Conservation (phyloP, 2,888 invertebrate genomes). For the Ypsolopha sequella region DNA sequence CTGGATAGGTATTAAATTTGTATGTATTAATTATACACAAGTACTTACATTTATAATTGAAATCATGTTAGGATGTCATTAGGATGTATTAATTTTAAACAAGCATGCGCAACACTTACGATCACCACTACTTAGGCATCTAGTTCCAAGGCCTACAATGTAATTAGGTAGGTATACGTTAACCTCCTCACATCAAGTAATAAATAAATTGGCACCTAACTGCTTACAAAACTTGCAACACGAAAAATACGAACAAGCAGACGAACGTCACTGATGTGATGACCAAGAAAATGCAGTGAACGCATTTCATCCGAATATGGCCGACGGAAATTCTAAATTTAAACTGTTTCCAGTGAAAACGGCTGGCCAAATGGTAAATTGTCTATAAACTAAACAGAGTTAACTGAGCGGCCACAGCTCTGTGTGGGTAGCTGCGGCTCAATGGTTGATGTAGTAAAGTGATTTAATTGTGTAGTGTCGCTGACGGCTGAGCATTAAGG, state of each 20-base stretch:
- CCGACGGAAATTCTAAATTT: slow-evolving; percentile 66
- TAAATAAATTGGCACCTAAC: too few relatives aligned
- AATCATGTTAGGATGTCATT: too few relatives aligned
- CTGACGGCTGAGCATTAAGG: slow-evolving; percentile 15
- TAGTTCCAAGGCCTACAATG: too few relatives aligned
- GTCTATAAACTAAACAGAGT: slow-evolving; percentile 33
- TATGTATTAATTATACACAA: too few relatives aligned
- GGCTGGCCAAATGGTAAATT: slow-evolving; percentile 40
- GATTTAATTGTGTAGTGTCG: slow-evolving; percentile 10
- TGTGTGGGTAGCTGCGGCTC: slow-evolving; percentile 38
- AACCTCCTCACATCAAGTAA: too few relatives aligned
- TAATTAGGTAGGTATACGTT: too few relatives aligned
- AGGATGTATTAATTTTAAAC: too few relatives aligned
- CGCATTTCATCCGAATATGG: slow-evolving; percentile 57
- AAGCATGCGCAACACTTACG: too few relatives aligned
- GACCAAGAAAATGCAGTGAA: slow-evolving; percentile 44
- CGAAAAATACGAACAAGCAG: neutral
- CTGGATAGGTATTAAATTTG: too few relatives aligned
- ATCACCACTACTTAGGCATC: too few relatives aligned
- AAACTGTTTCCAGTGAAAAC: slow-evolving; percentile 61
- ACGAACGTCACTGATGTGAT: slow-evolving; percentile 36
- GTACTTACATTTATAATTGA: too few relatives aligned
- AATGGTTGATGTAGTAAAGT: slow-evolving; percentile 45
- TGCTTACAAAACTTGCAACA: too few relatives aligned
- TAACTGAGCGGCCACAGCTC: slow-evolving; percentile 35